Evolutionary conservation across 1,140 invertebrate genomes (phyloP).

Genomic region (Mamestra configurata): DNA sequence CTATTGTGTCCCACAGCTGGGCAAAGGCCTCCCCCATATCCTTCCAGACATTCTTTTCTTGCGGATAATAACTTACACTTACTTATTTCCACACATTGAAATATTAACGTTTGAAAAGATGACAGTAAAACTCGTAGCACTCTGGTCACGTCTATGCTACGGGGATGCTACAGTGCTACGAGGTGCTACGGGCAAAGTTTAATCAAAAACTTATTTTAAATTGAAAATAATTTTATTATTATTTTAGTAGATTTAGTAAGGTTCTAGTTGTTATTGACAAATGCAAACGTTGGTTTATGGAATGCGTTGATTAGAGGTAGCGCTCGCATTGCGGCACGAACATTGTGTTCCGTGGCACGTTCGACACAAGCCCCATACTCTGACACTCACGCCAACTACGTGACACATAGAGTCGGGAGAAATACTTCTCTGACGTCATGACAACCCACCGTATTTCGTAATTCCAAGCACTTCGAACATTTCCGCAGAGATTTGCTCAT

Average conservation of each 20-base stretch:
- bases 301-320: slow-evolving; percentile 28
- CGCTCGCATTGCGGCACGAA: slow-evolving; percentile 35
- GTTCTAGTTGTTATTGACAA: slow-evolving; percentile 6
- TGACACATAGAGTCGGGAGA: neutral
- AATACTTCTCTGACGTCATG: slow-evolving; percentile 34
- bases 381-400: slow-evolving; percentile 36
- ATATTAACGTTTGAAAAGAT: too few species aligned
- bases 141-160: too few species aligned
- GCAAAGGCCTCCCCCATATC: too few species aligned
- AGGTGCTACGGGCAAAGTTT: neutral
- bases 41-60: too few species aligned
- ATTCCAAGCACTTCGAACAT: slow-evolving; percentile 29
- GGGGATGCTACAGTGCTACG: neutral
- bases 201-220: neutral
- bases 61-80: too few species aligned
- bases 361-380: slow-evolving; percentile 36
- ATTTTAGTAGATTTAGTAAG: neutral
- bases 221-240: neutral
- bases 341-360: slow-evolving; percentile 52
- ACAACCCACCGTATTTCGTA: neutral
- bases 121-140: too few species aligned
- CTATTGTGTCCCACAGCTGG: too few species aligned
- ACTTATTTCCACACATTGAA: too few species aligned
- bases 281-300: slow-evolving; percentile 13
- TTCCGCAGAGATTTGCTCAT: slow-evolving; percentile 42